These are phyloP conservation scores for Neolamprologus cancellatus DNA, from an alignment of 2,113 vertebrate species.

Conservation along the genomic window DNA sequence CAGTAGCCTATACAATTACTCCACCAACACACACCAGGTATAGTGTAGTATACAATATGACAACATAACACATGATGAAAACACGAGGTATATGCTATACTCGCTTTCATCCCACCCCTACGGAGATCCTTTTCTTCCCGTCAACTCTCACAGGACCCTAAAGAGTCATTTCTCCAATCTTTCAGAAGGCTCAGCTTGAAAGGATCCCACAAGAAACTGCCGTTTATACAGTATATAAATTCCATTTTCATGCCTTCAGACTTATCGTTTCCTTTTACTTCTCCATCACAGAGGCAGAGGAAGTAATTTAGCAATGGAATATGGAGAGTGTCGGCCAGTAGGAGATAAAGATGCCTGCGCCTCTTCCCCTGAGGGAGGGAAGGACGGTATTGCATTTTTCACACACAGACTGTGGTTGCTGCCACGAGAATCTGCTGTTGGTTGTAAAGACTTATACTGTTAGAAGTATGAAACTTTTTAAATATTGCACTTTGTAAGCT, in stretches of 20 bases:
- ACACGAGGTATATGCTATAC: background rate
- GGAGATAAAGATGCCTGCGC: slow-evolving; percentile 52
- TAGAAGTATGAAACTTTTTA: slow-evolving; percentile 20
- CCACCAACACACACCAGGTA: background rate
- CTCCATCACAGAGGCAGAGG: slow-evolving; percentile 46
- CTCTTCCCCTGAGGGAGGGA: background rate
- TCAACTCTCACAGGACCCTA: slow-evolving; percentile 29
- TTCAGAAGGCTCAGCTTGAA: slow-evolving; percentile 13
- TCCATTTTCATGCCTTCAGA: slow-evolving; percentile 46
- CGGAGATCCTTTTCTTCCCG: slow-evolving; percentile 20
- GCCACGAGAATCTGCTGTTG: background rate
- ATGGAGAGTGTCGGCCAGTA: slow-evolving; percentile 38
- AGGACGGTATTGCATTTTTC: slow-evolving; percentile 24
- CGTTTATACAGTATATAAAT: slow-evolving; percentile 53
- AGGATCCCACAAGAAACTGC: slow-evolving; percentile 34
- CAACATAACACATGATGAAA: slow-evolving; percentile 21
- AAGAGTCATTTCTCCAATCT: slow-evolving; percentile 33
- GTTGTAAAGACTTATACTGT: slow-evolving; percentile 6
- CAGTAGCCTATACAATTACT: background rate
- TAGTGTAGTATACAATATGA: background rate
- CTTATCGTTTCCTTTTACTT: slow-evolving; percentile 59
- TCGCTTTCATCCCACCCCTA: background rate
- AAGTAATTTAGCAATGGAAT: slow-evolving; percentile 55
- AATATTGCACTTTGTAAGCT: background rate
- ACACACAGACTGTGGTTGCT: background rate